Conservation (phyloP, 1,140 invertebrate genomes). For the Solen grandis region DNA sequence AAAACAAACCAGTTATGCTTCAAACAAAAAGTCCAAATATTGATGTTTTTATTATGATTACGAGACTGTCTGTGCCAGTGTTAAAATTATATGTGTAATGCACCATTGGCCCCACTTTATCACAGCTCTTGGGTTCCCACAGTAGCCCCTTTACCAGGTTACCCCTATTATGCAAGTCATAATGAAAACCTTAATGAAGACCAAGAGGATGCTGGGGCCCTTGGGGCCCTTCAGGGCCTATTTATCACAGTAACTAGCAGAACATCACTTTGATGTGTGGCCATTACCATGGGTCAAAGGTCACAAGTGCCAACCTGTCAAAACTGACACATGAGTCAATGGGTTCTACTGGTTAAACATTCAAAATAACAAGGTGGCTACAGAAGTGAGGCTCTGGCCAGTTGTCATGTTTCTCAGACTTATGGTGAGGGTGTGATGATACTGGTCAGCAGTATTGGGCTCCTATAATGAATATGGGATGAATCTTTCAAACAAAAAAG, state of each 20-base stretch:
- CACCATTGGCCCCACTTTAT: not conserved
- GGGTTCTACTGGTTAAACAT: no score
- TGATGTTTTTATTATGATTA: constrained; percentile 3
- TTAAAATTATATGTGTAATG: no score
- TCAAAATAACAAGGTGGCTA: no score
- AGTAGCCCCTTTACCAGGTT: not conserved
- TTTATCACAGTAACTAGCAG: constrained; percentile 29
- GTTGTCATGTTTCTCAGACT: no score
- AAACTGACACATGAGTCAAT: no score
- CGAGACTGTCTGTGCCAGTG: no score
- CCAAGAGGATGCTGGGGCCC: not conserved
- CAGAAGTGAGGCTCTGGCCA: no score
- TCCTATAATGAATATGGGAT: no score
- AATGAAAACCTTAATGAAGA: constrained; percentile 14
- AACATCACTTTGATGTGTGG: constrained; percentile 13
- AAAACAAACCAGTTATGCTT: not conserved
- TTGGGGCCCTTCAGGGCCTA: constrained; percentile 3
- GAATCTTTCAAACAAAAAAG: no score
- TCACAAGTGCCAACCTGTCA: constrained; percentile 26
- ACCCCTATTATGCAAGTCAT: constrained; percentile 18
- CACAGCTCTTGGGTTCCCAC: not conserved
- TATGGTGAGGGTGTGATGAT: no score
- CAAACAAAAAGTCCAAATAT: constrained; percentile 2
- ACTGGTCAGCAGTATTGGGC: no score
- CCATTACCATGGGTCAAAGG: constrained; percentile 8